Percentiles rank a stretch among this genome's conserved stretches.
These are phyloP conservation scores for Nicator chloris DNA, from an alignment of 2,113 vertebrate genomes.

Conservation along the genomic window DNA sequence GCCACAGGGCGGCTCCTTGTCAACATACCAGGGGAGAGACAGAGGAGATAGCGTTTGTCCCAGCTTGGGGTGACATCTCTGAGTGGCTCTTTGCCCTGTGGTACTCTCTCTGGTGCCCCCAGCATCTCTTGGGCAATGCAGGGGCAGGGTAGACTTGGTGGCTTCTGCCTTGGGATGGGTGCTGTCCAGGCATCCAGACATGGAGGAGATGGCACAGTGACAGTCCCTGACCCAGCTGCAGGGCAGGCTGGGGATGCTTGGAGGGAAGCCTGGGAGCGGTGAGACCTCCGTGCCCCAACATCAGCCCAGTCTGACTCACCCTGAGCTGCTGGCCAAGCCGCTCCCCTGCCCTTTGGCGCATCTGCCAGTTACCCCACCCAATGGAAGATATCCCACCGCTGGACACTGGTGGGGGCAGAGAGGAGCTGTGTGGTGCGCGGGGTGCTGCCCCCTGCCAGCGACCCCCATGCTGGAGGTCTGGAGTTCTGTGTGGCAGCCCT, in stretches of 20 bases:
- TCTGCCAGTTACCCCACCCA: not conserved
- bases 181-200: not conserved
- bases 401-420: not conserved
- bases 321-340: not conserved
- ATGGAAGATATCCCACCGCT: not conserved
- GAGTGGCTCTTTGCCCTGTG: not conserved
- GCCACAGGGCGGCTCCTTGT: not conserved
- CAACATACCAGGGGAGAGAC: not conserved
- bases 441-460: not conserved
- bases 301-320: conserved; percentile 50
- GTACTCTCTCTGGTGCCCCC: not conserved
- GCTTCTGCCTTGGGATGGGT: not conserved
- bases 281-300: not conserved
- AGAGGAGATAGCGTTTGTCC: not conserved
- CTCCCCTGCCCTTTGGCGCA: not conserved
- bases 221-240: not conserved
- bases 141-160: not conserved
- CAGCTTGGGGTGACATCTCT: not conserved
- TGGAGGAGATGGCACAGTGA: not conserved
- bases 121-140: not conserved
- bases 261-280: not conserved
- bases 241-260: not conserved
- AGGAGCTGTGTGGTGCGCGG: not conserved
- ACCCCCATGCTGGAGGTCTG: fast-evolving
- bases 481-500: fast-evolving